Conservation (phyloP, 2,888 invertebrate genomes). For the Cephonodes hylas region DNA sequence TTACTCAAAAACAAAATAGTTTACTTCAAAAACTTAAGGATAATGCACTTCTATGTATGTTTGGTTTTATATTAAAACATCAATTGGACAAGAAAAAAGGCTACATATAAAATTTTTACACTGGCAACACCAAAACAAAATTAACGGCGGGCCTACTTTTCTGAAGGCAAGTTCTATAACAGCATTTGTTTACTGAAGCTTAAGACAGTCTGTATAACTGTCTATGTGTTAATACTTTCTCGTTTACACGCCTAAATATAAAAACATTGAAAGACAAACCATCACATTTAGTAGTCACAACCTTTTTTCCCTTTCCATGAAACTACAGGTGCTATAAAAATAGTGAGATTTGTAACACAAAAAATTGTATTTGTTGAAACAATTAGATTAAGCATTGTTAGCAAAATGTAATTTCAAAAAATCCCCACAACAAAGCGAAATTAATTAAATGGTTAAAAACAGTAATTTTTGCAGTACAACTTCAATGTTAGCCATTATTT, state of each 20-base stretch:
- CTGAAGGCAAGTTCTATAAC: background rate
- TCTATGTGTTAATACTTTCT: too few relatives aligned
- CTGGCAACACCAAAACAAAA: background rate
- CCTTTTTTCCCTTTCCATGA: background rate
- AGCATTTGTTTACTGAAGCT: too few relatives aligned
- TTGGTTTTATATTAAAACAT: background rate
- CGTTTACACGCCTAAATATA: background rate
- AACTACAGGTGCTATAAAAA: background rate
- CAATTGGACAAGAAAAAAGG: background rate
- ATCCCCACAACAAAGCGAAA: background rate
- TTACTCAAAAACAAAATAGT: background rate
- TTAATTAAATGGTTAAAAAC: background rate
- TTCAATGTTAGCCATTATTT: background rate
- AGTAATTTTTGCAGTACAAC: background rate
- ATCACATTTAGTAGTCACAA: background rate
- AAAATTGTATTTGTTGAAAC: background rate
- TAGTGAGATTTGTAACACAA: background rate
- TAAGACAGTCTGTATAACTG: too few relatives aligned
- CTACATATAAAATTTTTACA: background rate
- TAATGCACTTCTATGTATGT: background rate
- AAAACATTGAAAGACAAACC: background rate
- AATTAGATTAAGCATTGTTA: too few relatives aligned
- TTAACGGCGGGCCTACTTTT: background rate
- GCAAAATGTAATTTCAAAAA: too few relatives aligned
- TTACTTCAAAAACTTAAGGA: background rate